Base-by-base conservation (phyloP, 2,113 vertebrate species). In the Regulus satrapa region DNA sequence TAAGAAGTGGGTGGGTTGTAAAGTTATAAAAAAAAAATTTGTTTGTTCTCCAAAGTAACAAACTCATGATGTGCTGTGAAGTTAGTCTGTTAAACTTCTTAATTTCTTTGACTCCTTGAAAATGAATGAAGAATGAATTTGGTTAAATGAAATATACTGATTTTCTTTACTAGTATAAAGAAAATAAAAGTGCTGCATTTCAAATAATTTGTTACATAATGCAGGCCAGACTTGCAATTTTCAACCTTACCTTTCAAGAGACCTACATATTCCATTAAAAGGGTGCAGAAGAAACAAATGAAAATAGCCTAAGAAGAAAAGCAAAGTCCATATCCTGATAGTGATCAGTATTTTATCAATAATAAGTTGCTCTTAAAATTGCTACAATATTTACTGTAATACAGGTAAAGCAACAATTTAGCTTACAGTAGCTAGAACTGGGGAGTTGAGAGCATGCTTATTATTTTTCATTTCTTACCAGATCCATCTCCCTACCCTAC, bases 201-300 rank as follows among this genome's bases (percentile, higher is more conserved):
- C 86, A 93, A 97, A 96, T 97, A 94, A 95, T 96, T 97, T 97
- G 96, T 98, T 98, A 97, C 41, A 88, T 91, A 97, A 97, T 97
- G 96, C 98, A 99, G 98, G 98, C 97, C 97, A 97, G 92, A 95
- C 97, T 98, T 92, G 95, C 91, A 94, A 97, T 97, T 95, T 97
- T 97, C 96, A 89, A 96, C 97, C 98, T 99, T 99, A 99, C 99
- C 99, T 99, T 98, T 99, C 99, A 98, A 98, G 98, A 98, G 98
- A 98, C 98, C 98, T 98, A 99, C 58, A 99, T 97, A 98, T 97
- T 97, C 98, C 97, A 98, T 98, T 98, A 98, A 98, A 98, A 98
- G 98, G 98, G 98, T 98, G 98, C 98, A 97, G 98, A 98, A 98
- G 98, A 97, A 98, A 98, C 98, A 98, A 98, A 98, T 98, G 98